Percentiles rank a stretch among this genome's conserved stretches.
phyloP scores from a whole-genome alignment of 35 echinoderm and acorn worm genomes.

The Nesometra sesokonis region DNA sequence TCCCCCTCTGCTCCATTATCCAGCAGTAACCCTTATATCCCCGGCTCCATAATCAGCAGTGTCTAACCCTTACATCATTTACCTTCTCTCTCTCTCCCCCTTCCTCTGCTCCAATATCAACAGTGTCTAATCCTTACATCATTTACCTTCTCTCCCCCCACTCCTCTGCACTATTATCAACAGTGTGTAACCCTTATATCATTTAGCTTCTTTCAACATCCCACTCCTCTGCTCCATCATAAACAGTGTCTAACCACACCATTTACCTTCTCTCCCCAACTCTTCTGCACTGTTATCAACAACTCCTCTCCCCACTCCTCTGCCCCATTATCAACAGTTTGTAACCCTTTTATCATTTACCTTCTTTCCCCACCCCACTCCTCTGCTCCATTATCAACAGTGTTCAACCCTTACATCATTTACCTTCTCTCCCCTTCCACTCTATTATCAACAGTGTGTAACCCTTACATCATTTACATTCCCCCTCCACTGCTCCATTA shows the following conservation, averaged over 20 bases:
- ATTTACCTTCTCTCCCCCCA: slow-evolving; percentile 35
- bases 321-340: slow-evolving; percentile 60
- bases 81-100: too few relatives aligned
- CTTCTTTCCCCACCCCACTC: too few relatives aligned
- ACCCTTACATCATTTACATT: slow-evolving; percentile 42
- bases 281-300: too few relatives aligned
- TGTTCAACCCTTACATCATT: too few relatives aligned
- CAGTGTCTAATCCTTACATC: too few relatives aligned
- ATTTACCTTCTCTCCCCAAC: slow-evolving; percentile 9
- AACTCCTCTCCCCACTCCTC: too few relatives aligned
- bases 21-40: slow-evolving; percentile 72
- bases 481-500: too few relatives aligned
- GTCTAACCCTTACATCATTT: too few relatives aligned
- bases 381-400: too few relatives aligned
- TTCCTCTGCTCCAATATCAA: too few relatives aligned
- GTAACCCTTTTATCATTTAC: slow-evolving; percentile 48
- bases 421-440: too few relatives aligned
- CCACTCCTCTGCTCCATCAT: slow-evolving; percentile 63
- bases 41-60: too few relatives aligned
- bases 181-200: slow-evolving; percentile 72
- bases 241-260: slow-evolving; percentile 62
- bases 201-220: slow-evolving; percentile 25
- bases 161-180: slow-evolving; percentile 58
- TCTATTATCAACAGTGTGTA: slow-evolving; percentile 68
- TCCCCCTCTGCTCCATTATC: slow-evolving; percentile 47